Evolutionary conservation across 2,888 invertebrate species (phyloP), one percentile per base, ranked within the genome.

Genomic region (Pammene fasciana): DNA sequence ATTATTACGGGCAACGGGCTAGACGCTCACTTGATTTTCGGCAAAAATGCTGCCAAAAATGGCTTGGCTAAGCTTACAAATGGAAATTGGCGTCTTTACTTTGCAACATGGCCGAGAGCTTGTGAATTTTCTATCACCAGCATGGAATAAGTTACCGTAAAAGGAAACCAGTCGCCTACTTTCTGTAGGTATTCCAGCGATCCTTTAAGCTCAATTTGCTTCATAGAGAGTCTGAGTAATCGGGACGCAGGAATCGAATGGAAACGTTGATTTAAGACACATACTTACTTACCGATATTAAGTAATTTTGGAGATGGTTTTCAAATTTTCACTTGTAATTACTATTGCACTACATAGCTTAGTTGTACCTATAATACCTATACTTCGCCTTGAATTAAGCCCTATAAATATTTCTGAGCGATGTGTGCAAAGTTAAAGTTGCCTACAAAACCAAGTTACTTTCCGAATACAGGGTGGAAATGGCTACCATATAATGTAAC

Each of bases 171-270:
- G 73, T 75, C 74, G 75, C 73, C 77, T 77, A 75, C 76, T 82
- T 73, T 75, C 79, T 76, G 82, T 78, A 77, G 80, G 78, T 83
- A 82, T 86, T 82, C 79, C 82, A 82, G 78, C 80, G 84, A 84
- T 80, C 81, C 83, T 86, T 84, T 86, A 83, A 84, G 86, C 85
- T 85, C 84, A 85, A 87, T 88, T 88, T 86, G 79, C 81, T 87
- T 83, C 79, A 83, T 80, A 76, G 82, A 78, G 83, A 80, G 78
- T 78, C 78, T 75, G 73, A 73, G 75, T 72, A 78, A 83, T 83
- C 77, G 80, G 82, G 82, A 82, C 75, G 76, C 74, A 78, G 75
- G 79, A 83, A 84, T 85, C 81, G 78, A 81, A 81, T 76, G 72
- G 67, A 66, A 72, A 68, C 36, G 64, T 67, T 75, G 57, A 38